These are phyloP conservation scores for Nebria ingens DNA, from an alignment of 1,140 invertebrate species.

Conservation along the genomic window DNA sequence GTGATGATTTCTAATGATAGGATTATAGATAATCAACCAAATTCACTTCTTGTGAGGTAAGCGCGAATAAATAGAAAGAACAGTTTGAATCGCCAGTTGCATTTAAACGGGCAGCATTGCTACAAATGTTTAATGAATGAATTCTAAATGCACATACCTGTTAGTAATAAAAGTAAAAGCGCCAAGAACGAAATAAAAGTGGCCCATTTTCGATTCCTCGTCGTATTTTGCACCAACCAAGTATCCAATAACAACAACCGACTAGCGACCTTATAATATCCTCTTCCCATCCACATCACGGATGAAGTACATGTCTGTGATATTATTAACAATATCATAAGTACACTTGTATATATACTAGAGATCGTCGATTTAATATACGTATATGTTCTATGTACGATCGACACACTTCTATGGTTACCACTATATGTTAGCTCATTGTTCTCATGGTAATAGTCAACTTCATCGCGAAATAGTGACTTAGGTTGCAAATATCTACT, in stretches of 20 bases:
- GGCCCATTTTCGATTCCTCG: slow-evolving; percentile 18
- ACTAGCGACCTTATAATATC: slow-evolving; percentile 23
- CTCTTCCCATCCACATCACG: not conserved
- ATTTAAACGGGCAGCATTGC: too few species aligned
- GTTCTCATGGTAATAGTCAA: not conserved
- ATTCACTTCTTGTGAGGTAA: too few species aligned
- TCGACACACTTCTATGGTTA: not conserved
- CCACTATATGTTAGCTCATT: not conserved
- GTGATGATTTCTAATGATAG: too few species aligned
- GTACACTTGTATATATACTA: not conserved
- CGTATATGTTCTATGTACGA: not conserved
- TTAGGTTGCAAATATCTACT: not conserved
- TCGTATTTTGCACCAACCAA: slow-evolving; percentile 29
- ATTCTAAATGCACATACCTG: too few species aligned
- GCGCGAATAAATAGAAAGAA: too few species aligned
- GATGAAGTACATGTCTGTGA: not conserved
- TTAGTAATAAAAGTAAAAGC: too few species aligned
- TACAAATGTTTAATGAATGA: too few species aligned
- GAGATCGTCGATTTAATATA: not conserved
- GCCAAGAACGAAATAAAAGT: slow-evolving; percentile 31
- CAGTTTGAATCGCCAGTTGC: too few species aligned
- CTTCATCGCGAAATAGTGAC: not conserved
- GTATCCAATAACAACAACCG: slow-evolving; percentile 38
- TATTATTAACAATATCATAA: not conserved
- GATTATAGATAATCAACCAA: too few species aligned